Evolutionary conservation across 2,888 invertebrate species (phyloP), one percentile per base, ranked within the genome.

Genomic region (Disparrhopalites patrizii): DNA sequence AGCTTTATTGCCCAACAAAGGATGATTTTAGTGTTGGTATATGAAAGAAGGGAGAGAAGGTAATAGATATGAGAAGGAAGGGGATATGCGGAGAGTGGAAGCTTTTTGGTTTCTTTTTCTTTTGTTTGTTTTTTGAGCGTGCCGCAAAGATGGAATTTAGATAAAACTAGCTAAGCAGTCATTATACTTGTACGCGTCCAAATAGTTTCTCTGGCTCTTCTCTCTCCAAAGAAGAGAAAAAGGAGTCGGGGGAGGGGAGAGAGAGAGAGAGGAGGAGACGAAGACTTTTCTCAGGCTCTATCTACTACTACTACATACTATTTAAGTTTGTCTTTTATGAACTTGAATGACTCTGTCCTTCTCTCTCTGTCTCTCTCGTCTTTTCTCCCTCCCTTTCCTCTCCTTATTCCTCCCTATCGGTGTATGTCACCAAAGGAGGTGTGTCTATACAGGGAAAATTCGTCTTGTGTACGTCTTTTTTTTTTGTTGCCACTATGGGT

Each of bases 161-260:
- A 54, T 54, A 54, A 54, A 54, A 54, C 54, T 54, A 54, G 28
- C 54, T 54, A 54, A 54, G 54, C n/a, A 54, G 54, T 54, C 54
- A 54, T 54, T 54, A 54, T 54, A 54, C 54, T 31, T 54, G 54
- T 28, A 54, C 18, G 31, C 3, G n/a, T 10, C 18, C 20, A 47
- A 47, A 47, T 47, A 47, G 47, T 23, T 23, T 36, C 36, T 10
- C 8, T 36, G 36, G 47, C 20, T 47, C 7, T 47, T 47, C 23
- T 13, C 47, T n/a, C n/a, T n/a, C n/a, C n/a, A n/a, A n/a, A n/a
- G n/a, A n/a, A n/a, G n/a, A n/a, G n/a, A n/a, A n/a, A n/a, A n/a
- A n/a, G n/a, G n/a, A n/a, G n/a, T n/a, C n/a, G n/a, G n/a, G n/a
- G n/a, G n/a, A n/a, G n/a, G n/a, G n/a, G n/a, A n/a, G n/a, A n/a